A percentile compares a stretch with the other conserved stretches of the same genome.
Conservation (phyloP, 2,888 invertebrate species). For the Erpobdella octoculata region DNA sequence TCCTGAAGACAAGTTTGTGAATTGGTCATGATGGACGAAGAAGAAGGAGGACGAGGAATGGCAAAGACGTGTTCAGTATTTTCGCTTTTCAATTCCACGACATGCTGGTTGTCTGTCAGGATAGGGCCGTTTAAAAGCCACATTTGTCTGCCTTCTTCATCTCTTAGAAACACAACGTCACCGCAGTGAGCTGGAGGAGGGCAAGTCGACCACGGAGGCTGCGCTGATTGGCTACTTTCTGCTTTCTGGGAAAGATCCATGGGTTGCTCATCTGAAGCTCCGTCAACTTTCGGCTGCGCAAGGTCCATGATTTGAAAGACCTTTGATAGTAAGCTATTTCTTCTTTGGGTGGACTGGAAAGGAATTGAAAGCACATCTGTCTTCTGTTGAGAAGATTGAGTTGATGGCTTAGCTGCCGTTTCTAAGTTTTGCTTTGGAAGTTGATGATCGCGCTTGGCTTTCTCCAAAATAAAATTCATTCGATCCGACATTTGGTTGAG, state of each 20-base stretch:
- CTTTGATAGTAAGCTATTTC: no score
- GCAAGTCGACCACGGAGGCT: background rate
- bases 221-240: no score
- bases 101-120: no score
- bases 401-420: background rate
- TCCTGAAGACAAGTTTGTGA: no score
- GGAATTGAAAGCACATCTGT: background rate
- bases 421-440: background rate
- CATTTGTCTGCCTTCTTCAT: background rate
- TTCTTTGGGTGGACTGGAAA: background rate
- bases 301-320: no score
- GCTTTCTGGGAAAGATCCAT: background rate
- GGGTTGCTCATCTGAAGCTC: background rate
- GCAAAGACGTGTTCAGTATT: no score
- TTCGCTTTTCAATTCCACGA: no score
- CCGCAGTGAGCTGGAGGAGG: conserved; percentile 4
- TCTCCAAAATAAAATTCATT: background rate
- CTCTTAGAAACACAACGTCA: conserved; percentile 1
- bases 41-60: no score
- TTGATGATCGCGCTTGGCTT: background rate
- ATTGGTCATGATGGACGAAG: no score
- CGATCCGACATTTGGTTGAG: background rate
- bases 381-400: background rate
- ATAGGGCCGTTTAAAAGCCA: background rate
- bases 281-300: background rate